A percentile compares a stretch with the other conserved stretches of the same genome.
Conservation (phyloP, 2,797 vertebrate genomes). For the Megaceryle alcyon region DNA sequence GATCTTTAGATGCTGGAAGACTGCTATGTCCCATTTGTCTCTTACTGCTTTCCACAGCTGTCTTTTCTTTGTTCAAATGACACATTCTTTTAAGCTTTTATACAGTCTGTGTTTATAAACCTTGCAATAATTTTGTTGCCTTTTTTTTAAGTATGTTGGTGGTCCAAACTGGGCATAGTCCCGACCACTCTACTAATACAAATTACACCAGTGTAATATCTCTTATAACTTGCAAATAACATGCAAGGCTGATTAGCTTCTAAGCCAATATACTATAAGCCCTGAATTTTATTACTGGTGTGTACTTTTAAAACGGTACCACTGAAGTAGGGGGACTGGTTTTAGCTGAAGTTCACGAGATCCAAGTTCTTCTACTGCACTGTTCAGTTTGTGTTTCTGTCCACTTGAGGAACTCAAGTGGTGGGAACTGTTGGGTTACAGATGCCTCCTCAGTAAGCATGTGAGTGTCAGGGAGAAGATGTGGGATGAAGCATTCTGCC, state of each 20-base stretch:
- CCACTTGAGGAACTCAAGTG: fast-evolving
- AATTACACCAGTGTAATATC: background rate
- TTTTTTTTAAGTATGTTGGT: background rate
- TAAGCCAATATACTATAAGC: background rate
- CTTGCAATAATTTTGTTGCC: background rate
- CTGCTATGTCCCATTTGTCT: background rate
- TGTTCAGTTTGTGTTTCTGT: background rate
- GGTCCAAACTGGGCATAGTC: background rate
- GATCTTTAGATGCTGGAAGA: background rate
- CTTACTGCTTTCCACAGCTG: background rate
- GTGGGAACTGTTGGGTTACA: background rate
- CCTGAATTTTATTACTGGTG: background rate
- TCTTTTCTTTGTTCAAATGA: background rate
- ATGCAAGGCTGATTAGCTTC: background rate
- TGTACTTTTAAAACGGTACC: background rate
- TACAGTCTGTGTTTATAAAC: background rate
- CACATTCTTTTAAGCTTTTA: background rate
- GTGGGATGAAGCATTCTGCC: background rate
- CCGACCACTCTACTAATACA: background rate
- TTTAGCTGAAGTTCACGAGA: background rate
- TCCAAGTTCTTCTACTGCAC: background rate
- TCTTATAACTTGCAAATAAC: background rate
- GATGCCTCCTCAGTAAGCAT: fast-evolving
- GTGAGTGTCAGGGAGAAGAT: background rate
- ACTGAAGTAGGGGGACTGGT: background rate